Evolutionary conservation across 2,113 vertebrate species (phyloP), one percentile per base, ranked within the genome.

Genomic region (Colossoma macropomum): DNA sequence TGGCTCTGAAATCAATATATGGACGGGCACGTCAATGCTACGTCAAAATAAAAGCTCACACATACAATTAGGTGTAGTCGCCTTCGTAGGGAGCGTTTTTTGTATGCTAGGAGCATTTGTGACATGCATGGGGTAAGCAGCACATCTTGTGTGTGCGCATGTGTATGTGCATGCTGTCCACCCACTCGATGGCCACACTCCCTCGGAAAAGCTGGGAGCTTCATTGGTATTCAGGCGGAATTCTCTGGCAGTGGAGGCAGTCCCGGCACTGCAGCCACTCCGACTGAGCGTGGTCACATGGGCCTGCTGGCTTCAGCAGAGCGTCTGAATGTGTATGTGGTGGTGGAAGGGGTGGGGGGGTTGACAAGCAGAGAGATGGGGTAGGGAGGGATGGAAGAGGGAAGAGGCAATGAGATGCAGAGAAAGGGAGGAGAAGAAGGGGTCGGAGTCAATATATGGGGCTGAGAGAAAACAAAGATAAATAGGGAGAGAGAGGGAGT

Each of bases 171-270:
- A 23, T 23, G 59, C 65, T 66, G 50, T 78, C 82, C 72, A 75
- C 63, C 75, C 76, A 56, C 80, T 81, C 65, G 30, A 75, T n/a
- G 73, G 80, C 68, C 72, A 48, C 54, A 65, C 83, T 87, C 83
- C 76, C 70, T 83, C 34, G 16, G 84, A 88, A 80, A 84, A 86
- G 73, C 78, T 59, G 77, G 80, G 62, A 86, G 82, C 77, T 88
- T 62, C 66, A 86, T 90, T 89, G 59, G 72, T 87, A 85, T 89
- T 91, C 84, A 3, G 79, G 79, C 54, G 85, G 84, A 90, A 90
- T 89, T 84, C 65, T 84, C 85, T 73, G 88, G 78, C 86, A 85
- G 68, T 56, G 75, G 71, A 69, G 75, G 56, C 79, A 82, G 80
- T 68, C 69, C 72, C 60, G 16, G 63, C 80, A 65, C 85, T 81